Percentiles rank a stretch among this genome's conserved stretches.
These are phyloP conservation scores for Actinopyga echinites DNA, from an alignment of 53 echinoderm and acorn worm genomes.

Conservation along the genomic window DNA sequence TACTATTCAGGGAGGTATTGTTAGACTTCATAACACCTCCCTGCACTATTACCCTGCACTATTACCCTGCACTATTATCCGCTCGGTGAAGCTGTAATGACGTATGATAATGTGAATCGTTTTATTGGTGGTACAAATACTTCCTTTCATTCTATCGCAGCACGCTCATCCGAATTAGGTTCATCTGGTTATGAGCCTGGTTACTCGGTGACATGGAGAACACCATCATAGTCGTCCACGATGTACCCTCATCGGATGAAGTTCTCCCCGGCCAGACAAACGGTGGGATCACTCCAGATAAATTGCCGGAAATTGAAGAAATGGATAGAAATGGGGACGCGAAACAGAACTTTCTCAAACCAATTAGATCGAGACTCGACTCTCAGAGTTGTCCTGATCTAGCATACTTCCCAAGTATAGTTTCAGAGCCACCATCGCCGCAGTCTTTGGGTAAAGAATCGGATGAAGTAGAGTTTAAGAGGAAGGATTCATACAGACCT, in stretches of 20 bases:
- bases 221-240: not conserved
- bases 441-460: not conserved
- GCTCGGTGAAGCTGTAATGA: too few relatives aligned
- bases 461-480: not conserved
- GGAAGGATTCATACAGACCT: not conserved
- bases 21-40: too few relatives aligned
- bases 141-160: too few relatives aligned
- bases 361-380: not conserved
- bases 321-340: not conserved
- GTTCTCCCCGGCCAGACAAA: not conserved
- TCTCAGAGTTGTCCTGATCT: conserved; percentile 15
- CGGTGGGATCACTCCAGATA: not conserved
- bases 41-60: too few relatives aligned
- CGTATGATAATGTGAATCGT: too few relatives aligned
- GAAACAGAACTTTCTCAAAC: not conserved
- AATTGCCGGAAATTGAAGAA: too few relatives aligned
- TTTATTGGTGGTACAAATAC: too few relatives aligned
- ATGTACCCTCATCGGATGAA: not conserved
- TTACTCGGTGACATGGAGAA: too few relatives aligned
- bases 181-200: too few relatives aligned
- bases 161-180: too few relatives aligned
- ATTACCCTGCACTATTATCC: too few relatives aligned
- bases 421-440: not conserved
- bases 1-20: too few relatives aligned
- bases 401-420: not conserved